Evolutionary conservation across 23 tunicate species (phyloP).

Genomic region (Oikopleura albicans): DNA sequence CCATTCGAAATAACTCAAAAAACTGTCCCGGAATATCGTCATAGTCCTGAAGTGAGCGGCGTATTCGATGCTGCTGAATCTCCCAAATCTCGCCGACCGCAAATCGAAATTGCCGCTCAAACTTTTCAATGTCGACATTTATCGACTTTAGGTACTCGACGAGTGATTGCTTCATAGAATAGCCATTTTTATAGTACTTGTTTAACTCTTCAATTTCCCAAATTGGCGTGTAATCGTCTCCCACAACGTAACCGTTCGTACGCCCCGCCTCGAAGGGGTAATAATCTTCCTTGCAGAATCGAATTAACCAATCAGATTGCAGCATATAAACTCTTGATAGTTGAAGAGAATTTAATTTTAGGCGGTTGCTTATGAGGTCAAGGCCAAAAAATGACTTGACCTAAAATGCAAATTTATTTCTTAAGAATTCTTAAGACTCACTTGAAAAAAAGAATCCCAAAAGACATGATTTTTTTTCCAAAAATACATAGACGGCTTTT

Average conservation of each 20-base stretch:
- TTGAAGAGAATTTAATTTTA: no score
- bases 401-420: no score
- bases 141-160: background rate
- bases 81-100: constrained; percentile 2
- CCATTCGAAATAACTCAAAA: constrained; percentile 77
- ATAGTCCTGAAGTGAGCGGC: background rate
- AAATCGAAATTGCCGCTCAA: background rate
- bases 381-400: no score
- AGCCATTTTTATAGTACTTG: background rate
- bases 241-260: constrained; percentile 65
- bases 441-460: no score
- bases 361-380: no score
- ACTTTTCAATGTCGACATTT: background rate
- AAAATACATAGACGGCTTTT: no score
- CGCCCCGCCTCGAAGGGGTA: constrained; percentile 47
- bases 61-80: background rate
- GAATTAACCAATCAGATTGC: constrained; percentile 56
- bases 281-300: constrained; percentile 60
- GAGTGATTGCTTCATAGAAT: background rate
- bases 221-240: constrained; percentile 75
- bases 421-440: no score
- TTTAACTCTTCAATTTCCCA: constrained; percentile 35
- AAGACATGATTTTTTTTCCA: no score
- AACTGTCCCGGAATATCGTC: constrained; percentile 19
- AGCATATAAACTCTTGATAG: constrained; percentile 52